phyloP scores from a whole-genome alignment of 1,140 invertebrate genomes.

The Cephus cinctus region DNA sequence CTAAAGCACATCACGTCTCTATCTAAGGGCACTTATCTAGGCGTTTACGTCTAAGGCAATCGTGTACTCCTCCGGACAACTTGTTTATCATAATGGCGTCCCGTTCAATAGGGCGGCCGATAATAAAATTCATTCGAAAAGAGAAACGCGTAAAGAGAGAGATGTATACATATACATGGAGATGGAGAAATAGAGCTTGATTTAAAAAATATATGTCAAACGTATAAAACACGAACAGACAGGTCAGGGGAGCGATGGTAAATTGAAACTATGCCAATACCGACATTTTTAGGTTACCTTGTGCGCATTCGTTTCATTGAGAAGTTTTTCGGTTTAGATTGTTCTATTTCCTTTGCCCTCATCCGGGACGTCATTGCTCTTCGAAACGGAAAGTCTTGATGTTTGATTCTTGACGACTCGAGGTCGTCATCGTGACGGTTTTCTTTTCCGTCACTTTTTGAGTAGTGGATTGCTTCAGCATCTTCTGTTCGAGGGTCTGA shows the following conservation, averaged over 20 bases:
- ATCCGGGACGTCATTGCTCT: no score
- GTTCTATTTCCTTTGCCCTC: conserved; percentile 9
- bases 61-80: conserved; percentile 26
- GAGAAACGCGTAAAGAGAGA: not conserved
- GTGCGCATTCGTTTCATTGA: no score
- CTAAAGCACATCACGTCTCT: conserved; percentile 40
- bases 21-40: conserved; percentile 50
- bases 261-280: not conserved
- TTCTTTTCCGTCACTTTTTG: conserved; percentile 59
- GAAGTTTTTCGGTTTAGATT: not conserved
- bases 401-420: conserved; percentile 54
- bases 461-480: conserved; percentile 55
- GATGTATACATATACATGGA: not conserved
- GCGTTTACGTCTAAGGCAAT: conserved; percentile 28
- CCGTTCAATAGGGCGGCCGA: not conserved
- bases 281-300: not conserved
- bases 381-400: conserved; percentile 56
- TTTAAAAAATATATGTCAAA: not conserved
- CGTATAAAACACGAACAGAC: not conserved
- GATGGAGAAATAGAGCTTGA: not conserved
- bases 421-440: conserved; percentile 53
- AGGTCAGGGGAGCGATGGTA: not conserved
- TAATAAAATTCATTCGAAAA: not conserved
- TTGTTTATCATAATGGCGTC: conserved; percentile 23
- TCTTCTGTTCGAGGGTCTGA: conserved; percentile 54